These are phyloP conservation scores for Hemitrygon akajei DNA, from an alignment of 2,797 vertebrate genomes.

Conservation along the genomic window DNA sequence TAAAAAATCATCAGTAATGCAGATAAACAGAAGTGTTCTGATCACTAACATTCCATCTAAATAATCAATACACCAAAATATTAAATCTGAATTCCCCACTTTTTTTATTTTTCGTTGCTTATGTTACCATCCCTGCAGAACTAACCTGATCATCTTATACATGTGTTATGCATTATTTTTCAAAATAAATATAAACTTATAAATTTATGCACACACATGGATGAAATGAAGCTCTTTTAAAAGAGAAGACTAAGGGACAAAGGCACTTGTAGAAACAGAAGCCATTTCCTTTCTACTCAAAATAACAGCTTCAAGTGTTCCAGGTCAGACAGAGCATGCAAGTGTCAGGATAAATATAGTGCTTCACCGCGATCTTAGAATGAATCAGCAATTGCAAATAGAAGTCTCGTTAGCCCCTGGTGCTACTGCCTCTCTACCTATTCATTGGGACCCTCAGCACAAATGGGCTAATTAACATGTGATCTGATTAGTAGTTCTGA, in stretches of 20 bases:
- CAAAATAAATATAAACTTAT: not conserved
- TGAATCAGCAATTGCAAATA: not conserved
- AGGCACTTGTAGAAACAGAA: not conserved
- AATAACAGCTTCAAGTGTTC: not conserved
- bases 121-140: not conserved
- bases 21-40: not conserved
- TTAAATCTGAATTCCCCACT: not conserved
- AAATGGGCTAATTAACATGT: not conserved
- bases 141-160: not conserved
- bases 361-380: not conserved
- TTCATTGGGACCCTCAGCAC: not conserved
- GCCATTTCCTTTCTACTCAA: not conserved
- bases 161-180: not conserved
- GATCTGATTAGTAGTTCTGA: not conserved
- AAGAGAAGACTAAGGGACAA: not conserved
- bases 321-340: not conserved
- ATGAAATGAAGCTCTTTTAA: not conserved
- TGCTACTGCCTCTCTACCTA: not conserved
- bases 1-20: too few relatives aligned
- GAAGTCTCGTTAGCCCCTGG: not conserved
- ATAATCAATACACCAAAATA: not conserved
- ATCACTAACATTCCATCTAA: not conserved
- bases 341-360: not conserved
- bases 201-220: not conserved
- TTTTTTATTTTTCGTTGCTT: not conserved